Evolutionary conservation across 1,140 invertebrate genomes (phyloP).

Genomic region (Hylyphantes graminicola): DNA sequence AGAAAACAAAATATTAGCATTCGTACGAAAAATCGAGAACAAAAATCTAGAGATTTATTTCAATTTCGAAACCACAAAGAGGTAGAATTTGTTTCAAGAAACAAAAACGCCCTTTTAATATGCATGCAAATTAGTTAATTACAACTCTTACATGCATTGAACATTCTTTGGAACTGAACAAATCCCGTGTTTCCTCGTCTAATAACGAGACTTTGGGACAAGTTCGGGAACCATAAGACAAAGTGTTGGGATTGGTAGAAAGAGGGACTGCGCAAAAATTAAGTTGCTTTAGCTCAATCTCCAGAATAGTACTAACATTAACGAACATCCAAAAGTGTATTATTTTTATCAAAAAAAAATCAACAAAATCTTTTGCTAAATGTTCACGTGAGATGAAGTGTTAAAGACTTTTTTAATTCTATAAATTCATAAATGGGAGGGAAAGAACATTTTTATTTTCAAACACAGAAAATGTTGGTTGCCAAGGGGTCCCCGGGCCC

Average conservation of each 20-base stretch:
- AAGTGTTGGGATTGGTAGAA: not conserved
- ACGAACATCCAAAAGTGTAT: no score
- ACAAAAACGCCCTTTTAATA: constrained; percentile 19
- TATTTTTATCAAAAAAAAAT: no score
- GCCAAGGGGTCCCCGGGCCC: no score
- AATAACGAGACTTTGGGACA: not conserved
- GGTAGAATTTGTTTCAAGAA: not conserved
- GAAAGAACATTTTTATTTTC: no score
- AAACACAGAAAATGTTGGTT: no score
- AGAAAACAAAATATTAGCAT: not conserved
- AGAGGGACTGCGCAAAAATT: not conserved
- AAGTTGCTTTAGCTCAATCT: not conserved
- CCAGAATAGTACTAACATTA: not conserved
- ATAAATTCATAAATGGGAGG: no score
- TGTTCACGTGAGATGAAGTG: no score
- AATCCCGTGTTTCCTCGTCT: not conserved
- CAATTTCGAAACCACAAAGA: not conserved
- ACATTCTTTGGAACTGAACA: not conserved
- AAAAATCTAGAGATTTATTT: no score
- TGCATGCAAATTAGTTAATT: constrained; percentile 47
- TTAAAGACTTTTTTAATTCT: no score
- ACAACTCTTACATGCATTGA: constrained; percentile 15
- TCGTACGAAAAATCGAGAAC: not conserved
- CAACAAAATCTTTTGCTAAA: no score
- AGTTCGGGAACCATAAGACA: constrained; percentile 1